A percentile compares a stretch with the other conserved stretches of the same genome.
Evolutionary conservation across 2,113 vertebrate genomes (phyloP).

Genomic region (Corydoras sp.): DNA sequence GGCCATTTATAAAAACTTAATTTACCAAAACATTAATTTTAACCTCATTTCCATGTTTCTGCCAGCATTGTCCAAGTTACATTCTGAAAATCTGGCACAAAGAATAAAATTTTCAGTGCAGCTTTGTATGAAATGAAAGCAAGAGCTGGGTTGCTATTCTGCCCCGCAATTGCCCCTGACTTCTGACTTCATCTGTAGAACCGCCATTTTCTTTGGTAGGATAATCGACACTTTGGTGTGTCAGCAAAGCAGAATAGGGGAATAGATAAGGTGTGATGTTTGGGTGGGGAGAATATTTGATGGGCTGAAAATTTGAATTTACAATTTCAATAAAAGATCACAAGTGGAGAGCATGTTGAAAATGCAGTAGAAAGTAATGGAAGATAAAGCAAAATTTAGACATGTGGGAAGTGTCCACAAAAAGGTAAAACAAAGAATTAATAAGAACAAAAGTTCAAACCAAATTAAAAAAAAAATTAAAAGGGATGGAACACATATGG

Average conservation of each 20-base stretch:
- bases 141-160: constrained; percentile 16
- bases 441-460: too few species aligned
- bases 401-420: too few species aligned
- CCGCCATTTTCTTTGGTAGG: constrained; percentile 73
- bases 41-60: constrained; percentile 39
- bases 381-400: too few species aligned
- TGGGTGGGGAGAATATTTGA: not conserved
- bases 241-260: constrained; percentile 48
- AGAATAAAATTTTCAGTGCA: constrained; percentile 22
- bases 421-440: too few species aligned
- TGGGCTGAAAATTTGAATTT: too few species aligned
- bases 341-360: too few species aligned
- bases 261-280: not conserved
- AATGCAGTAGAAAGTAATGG: too few species aligned
- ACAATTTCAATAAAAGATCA: too few species aligned
- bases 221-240: constrained; percentile 72
- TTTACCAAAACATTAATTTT: not conserved
- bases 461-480: not conserved
- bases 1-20: constrained; percentile 31
- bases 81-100: constrained; percentile 29
- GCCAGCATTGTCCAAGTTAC: constrained; percentile 28
- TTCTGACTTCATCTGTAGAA: constrained; percentile 52
- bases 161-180: constrained; percentile 32
- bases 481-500: constrained; percentile 35
- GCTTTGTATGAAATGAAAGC: constrained; percentile 8